These are phyloP conservation scores for Lagria hirta DNA, from an alignment of 2,888 invertebrate genomes.

Conservation along the genomic window DNA sequence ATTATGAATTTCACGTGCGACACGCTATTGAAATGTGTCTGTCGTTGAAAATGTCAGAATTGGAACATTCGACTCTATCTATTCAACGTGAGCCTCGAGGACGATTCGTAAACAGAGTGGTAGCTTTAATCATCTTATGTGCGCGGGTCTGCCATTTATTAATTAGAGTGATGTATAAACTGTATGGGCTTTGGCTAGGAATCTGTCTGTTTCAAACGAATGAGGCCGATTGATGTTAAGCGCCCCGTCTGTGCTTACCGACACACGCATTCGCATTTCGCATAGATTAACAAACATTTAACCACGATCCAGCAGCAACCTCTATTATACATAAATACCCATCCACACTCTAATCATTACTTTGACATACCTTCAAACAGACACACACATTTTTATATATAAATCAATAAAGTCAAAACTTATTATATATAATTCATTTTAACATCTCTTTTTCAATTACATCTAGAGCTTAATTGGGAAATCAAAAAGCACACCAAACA, in stretches of 20 bases:
- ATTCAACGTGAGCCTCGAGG: constrained; percentile 34
- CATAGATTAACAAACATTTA: constrained; percentile 49
- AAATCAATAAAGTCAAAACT: background rate
- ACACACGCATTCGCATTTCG: constrained; percentile 46
- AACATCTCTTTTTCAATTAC: background rate
- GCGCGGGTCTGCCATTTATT: constrained; percentile 51
- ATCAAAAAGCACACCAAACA: too few relatives aligned
- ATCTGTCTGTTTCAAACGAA: constrained; percentile 46
- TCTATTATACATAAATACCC: too few relatives aligned
- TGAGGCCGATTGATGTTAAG: constrained; percentile 45
- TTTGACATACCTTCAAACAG: constrained; percentile 13
- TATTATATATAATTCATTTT: background rate
- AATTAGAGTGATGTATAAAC: constrained; percentile 53
- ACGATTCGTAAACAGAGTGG: constrained; percentile 38
- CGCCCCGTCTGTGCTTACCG: constrained; percentile 31
- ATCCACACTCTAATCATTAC: constrained; percentile 23
- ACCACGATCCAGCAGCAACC: constrained; percentile 33
- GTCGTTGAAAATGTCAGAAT: constrained; percentile 25
- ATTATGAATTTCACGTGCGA: constrained; percentile 30
- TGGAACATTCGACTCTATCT: constrained; percentile 30
- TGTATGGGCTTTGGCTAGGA: constrained; percentile 45
- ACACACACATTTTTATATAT: too few relatives aligned
- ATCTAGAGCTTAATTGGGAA: too few relatives aligned
- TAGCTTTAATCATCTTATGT: constrained; percentile 47
- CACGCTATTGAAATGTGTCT: constrained; percentile 26